phyloP scores from a whole-genome alignment of 2,113 vertebrate species.

The Calyptommatus sinebrachiatus region DNA sequence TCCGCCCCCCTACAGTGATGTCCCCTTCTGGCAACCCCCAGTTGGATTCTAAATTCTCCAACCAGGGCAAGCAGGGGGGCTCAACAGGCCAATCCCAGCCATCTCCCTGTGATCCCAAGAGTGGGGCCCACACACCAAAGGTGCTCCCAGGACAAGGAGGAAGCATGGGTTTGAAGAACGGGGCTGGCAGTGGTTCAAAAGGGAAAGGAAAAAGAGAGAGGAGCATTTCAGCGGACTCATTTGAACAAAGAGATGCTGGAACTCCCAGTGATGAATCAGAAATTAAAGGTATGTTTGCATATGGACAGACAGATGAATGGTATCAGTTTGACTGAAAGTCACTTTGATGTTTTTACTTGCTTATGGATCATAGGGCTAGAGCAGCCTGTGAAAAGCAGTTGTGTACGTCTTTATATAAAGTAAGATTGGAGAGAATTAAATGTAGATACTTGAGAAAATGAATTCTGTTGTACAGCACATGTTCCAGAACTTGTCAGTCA shows the following conservation, averaged over 20 bases:
- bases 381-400: background rate
- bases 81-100: slow-evolving; percentile 94
- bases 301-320: background rate
- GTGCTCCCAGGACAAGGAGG: slow-evolving; percentile 87
- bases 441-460: background rate
- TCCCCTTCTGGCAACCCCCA: slow-evolving; percentile 96
- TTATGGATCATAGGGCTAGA: background rate
- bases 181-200: slow-evolving; percentile 92
- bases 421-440: background rate
- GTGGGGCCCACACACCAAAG: slow-evolving; percentile 84
- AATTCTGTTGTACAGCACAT: background rate
- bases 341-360: background rate
- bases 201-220: slow-evolving; percentile 96
- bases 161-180: slow-evolving; percentile 96
- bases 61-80: slow-evolving; percentile 96
- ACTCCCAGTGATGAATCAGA: slow-evolving; percentile 89
- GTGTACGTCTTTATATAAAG: background rate
- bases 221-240: slow-evolving; percentile 95
- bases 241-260: slow-evolving; percentile 92
- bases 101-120: slow-evolving; percentile 95
- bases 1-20: slow-evolving; percentile 98
- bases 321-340: slow-evolving; percentile 12
- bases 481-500: background rate
- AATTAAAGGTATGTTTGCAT: slow-evolving; percentile 83
- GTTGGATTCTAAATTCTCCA: slow-evolving; percentile 99